Evolutionary conservation across 2,797 vertebrate genomes (phyloP), one percentile per base, ranked within the genome.

Genomic region (Hoplostethus mediterraneus): DNA sequence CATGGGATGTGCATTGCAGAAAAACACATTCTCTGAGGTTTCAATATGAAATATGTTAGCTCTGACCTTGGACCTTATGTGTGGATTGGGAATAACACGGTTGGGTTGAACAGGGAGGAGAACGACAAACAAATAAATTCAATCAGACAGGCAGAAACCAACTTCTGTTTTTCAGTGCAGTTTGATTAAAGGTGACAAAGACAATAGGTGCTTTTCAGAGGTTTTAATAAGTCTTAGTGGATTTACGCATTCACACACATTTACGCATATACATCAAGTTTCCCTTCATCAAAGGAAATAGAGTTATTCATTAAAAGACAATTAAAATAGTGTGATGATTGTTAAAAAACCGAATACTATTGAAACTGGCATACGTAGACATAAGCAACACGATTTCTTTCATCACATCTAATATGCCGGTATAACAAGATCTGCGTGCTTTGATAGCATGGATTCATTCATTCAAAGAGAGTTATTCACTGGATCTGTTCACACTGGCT

Each of bases 101-200:
- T 25, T 28, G 21, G 25, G 52, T 54, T 57, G 31, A 56, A 51
- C 68, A 77, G 73, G 73, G 64, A 73, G 60, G 73, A 77, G 66
- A 69, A 53, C 42, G 60, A 74, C 31, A 17, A 48, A 61, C 47
- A 14, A 76, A 75, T 16, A 67, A 58, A 80, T 57, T 38, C 21
- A 47, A 66, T 51, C 72, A 76, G 68, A 71, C 67, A 55, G 42
- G 51, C 73, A 69, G 52, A 45, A 81, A 69, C 71, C 44, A 66
- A 44, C 53, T 38, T 74, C 33, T 64, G 25, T 71, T 65, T 40
- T 21, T 55, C 17, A 76, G 9, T 56, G 36, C 45, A 40, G 49
- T 52, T 77, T 75, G 56, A 83, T 72, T 56, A 55, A 62, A 82
- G 36, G 62, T 62, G 61, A 63, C 11, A 71, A 75, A 44, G 2